These are phyloP conservation scores for Orthochromis malagaraziensis DNA, from an alignment of 2,113 vertebrate species.

Conservation along the genomic window DNA sequence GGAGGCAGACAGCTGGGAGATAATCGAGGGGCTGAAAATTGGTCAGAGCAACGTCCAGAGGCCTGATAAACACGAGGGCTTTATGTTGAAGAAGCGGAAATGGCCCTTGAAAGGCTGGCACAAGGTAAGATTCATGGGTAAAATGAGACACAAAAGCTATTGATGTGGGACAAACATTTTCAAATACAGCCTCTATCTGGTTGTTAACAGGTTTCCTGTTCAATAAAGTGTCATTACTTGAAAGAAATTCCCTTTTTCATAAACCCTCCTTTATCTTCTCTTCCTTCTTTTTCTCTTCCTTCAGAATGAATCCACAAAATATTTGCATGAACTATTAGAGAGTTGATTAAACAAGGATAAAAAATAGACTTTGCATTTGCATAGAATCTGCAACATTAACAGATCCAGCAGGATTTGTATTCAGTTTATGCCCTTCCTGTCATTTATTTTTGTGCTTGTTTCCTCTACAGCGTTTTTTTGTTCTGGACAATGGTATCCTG, in stretches of 20 bases:
- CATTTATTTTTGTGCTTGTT: slow-evolving; percentile 18
- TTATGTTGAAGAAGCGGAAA: slow-evolving; percentile 99
- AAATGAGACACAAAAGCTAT: not conserved
- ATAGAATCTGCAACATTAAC: not conserved
- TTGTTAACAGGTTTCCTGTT: not conserved
- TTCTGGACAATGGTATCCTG: slow-evolving; percentile 96
- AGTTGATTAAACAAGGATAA: not conserved
- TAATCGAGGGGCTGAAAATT: slow-evolving; percentile 97
- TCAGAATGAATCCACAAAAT: not conserved
- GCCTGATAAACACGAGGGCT: slow-evolving; percentile 96
- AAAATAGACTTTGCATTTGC: not conserved
- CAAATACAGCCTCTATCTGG: not conserved
- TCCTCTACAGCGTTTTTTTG: slow-evolving; percentile 89
- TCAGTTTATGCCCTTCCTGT: not conserved
- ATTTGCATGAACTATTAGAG: not conserved
- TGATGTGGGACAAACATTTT: not conserved
- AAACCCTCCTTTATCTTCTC: not conserved
- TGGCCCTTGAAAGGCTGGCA: slow-evolving; percentile 99
- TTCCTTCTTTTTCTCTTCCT: not conserved
- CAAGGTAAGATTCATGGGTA: slow-evolving; percentile 76
- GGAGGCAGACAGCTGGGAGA: slow-evolving; percentile 98
- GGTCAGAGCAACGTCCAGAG: slow-evolving; percentile 94
- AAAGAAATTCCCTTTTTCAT: not conserved
- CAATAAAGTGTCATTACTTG: not conserved
- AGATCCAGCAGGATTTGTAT: not conserved